A percentile compares a stretch with the other conserved stretches of the same genome.
Conservation (phyloP, 2,888 invertebrate genomes). For the Empis livida region DNA sequence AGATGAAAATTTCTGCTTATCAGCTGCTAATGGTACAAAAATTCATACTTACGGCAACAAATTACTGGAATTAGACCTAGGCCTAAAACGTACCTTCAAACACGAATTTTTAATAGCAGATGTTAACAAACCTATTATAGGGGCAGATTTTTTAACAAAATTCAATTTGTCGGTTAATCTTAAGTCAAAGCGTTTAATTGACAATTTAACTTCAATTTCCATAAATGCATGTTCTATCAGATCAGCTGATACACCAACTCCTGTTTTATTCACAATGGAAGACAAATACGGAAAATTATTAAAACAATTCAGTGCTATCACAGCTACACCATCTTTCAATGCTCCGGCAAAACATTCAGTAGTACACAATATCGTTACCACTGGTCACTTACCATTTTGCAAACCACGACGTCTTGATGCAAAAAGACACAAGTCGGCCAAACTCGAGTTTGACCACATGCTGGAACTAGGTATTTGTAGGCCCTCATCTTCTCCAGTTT, state of each 20-base stretch:
- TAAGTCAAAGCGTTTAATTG: background rate
- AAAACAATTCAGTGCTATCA: background rate
- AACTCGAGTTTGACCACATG: constrained; percentile 7
- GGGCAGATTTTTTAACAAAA: constrained; percentile 1
- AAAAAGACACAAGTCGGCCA: constrained; percentile 11
- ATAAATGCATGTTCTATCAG: background rate
- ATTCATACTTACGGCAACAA: constrained; percentile 2
- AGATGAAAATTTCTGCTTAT: background rate
- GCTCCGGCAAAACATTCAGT: constrained; percentile 3
- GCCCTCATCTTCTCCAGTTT: constrained; percentile 2
- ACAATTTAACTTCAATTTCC: background rate
- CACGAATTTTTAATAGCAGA: constrained; percentile 1
- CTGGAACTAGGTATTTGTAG: constrained; percentile 5
- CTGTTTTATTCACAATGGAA: background rate
- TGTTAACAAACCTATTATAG: constrained; percentile 1
- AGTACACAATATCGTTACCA: constrained; percentile 9
- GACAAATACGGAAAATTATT: background rate
- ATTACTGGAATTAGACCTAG: constrained; percentile 1
- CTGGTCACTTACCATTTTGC: constrained; percentile 10
- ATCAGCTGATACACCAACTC: background rate
- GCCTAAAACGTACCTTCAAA: constrained; percentile 1
- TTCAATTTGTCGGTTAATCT: background rate
- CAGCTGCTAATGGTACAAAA: constrained; percentile 2
- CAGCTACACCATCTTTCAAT: background rate
- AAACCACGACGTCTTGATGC: constrained; percentile 9